A percentile compares a stretch with the other conserved stretches of the same genome.
These are phyloP conservation scores for Tauraco hartlaubi DNA, from an alignment of 2,797 vertebrate species.

Conservation along the genomic window DNA sequence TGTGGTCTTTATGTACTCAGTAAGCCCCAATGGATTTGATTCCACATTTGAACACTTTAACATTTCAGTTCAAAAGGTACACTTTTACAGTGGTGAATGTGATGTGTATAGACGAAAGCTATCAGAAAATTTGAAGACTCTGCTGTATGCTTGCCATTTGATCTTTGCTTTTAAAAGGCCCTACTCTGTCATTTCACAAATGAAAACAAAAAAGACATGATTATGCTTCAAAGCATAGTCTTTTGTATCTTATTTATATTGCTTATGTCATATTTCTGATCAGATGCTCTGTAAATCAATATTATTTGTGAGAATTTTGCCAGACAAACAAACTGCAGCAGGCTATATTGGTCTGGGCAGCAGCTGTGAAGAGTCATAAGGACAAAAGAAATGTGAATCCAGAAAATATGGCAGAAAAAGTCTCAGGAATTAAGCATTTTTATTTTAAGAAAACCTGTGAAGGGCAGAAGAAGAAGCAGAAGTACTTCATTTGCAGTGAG, in stretches of 20 bases:
- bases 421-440: not conserved
- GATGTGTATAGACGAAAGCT: not conserved
- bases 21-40: not conserved
- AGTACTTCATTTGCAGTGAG: not conserved
- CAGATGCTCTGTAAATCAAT: not conserved
- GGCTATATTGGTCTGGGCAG: not conserved
- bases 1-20: not conserved
- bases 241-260: not conserved
- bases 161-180: not conserved
- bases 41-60: not conserved
- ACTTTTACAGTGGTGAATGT: not conserved
- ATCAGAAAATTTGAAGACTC: not conserved
- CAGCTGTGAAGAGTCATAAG: not conserved
- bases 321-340: not conserved
- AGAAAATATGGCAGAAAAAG: not conserved
- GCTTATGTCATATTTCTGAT: not conserved
- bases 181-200: not conserved
- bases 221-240: not conserved
- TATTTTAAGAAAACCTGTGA: not conserved
- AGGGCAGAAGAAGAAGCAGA: not conserved
- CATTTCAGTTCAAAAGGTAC: not conserved
- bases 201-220: not conserved
- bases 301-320: not conserved
- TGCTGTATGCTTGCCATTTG: not conserved
- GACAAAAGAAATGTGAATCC: not conserved